Conservation (phyloP, 2,888 invertebrate genomes). For the Drosophila siamana region DNA sequence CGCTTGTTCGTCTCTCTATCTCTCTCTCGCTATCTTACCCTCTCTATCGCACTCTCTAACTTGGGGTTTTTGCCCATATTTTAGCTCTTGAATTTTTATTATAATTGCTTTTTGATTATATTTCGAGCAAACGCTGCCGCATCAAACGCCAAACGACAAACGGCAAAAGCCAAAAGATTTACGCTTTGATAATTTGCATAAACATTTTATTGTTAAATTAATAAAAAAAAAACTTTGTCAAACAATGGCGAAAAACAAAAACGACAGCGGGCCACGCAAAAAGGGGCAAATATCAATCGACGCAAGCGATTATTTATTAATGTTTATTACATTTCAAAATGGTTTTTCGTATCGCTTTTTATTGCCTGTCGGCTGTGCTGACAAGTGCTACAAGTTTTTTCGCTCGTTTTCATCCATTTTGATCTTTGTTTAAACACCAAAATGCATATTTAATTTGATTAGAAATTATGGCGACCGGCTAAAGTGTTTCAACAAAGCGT, state of each 20-base stretch:
- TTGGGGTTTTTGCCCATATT: slow-evolving; percentile 40
- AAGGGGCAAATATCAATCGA: slow-evolving; percentile 31
- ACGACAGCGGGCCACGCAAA: background rate
- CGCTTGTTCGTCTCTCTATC: slow-evolving; percentile 45
- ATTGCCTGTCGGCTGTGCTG: slow-evolving; percentile 75
- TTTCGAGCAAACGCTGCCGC: slow-evolving; percentile 52
- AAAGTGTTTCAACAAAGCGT: slow-evolving; percentile 40
- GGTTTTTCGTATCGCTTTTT: slow-evolving; percentile 58
- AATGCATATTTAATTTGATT: slow-evolving; percentile 75
- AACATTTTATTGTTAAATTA: slow-evolving; percentile 81
- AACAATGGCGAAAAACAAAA: slow-evolving; percentile 40
- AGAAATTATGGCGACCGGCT: slow-evolving; percentile 70
- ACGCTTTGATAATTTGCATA: slow-evolving; percentile 69
- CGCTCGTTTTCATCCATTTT: slow-evolving; percentile 61
- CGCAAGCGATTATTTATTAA: slow-evolving; percentile 64
- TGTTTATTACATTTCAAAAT: slow-evolving; percentile 74
- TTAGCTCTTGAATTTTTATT: slow-evolving; percentile 60
- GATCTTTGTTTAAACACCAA: slow-evolving; percentile 25
- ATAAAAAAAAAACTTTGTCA: slow-evolving; percentile 70
- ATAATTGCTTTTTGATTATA: slow-evolving; percentile 78
- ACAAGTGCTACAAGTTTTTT: slow-evolving; percentile 80
- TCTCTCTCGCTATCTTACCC: background rate
- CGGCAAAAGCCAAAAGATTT: slow-evolving; percentile 59
- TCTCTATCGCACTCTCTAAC: background rate
- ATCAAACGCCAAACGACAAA: slow-evolving; percentile 23